These are phyloP conservation scores for Tetrao urogallus DNA, from an alignment of 2,113 vertebrate species.

Conservation along the genomic window DNA sequence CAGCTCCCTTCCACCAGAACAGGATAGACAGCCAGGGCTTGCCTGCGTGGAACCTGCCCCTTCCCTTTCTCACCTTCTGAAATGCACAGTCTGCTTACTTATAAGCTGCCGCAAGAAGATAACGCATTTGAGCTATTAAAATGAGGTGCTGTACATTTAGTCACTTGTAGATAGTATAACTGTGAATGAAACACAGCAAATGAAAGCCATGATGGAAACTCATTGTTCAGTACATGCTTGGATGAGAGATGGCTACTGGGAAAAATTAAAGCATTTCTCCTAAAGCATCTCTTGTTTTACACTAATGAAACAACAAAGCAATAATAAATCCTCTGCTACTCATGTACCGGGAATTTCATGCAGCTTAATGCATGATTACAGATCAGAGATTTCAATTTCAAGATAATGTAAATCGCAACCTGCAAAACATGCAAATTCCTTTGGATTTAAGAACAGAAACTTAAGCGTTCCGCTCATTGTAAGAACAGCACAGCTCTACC, in stretches of 20 bases:
- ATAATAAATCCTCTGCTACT: neutral
- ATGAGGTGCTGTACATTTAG: neutral
- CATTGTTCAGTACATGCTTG: neutral
- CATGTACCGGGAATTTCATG: neutral
- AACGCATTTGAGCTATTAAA: neutral
- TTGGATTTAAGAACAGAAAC: conserved; percentile 15
- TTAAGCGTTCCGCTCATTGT: neutral
- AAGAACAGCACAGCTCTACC: neutral
- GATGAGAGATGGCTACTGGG: neutral
- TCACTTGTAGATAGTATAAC: neutral
- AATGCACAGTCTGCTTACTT: neutral
- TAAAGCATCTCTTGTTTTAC: neutral
- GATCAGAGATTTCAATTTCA: neutral
- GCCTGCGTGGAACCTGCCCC: neutral
- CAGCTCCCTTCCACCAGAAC: neutral
- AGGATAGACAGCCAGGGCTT: neutral
- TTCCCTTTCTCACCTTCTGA: neutral
- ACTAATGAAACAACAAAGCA: neutral
- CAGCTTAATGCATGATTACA: neutral
- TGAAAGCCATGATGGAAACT: neutral
- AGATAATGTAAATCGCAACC: neutral
- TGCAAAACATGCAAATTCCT: neutral
- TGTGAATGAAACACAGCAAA: neutral
- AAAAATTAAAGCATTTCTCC: neutral
- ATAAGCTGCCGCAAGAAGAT: neutral